These are phyloP conservation scores for Anagyrus pseudococci DNA, from an alignment of 2,888 invertebrate genomes.

Conservation along the genomic window DNA sequence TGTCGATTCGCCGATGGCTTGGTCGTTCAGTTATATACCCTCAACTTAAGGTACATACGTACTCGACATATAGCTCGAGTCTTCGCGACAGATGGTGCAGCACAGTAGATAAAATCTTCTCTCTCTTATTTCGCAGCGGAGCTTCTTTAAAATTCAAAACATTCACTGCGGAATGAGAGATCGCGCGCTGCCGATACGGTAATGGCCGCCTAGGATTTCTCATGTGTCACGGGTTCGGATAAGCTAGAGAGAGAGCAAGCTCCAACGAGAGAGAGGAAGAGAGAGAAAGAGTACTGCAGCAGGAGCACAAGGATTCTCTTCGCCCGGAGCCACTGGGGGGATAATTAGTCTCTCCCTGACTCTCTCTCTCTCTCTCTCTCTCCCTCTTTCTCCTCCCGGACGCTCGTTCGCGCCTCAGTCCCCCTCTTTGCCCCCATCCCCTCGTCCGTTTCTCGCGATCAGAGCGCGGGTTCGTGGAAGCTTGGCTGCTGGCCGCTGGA, in stretches of 20 bases:
- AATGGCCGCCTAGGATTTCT: constrained; percentile 46
- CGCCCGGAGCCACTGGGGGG: constrained; percentile 12
- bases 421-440: constrained; percentile 1
- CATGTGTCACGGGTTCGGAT: constrained; percentile 42
- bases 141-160: constrained; percentile 34
- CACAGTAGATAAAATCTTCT: too few species aligned
- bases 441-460: constrained; percentile 11
- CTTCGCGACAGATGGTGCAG: constrained; percentile 33
- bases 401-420: constrained; percentile 24
- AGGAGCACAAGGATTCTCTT: constrained; percentile 20
- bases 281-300: too few species aligned
- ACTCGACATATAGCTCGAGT: too few species aligned
- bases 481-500: constrained; percentile 8
- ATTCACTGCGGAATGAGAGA: constrained; percentile 39
- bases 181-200: constrained; percentile 42
- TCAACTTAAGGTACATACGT: too few species aligned
- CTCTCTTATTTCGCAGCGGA: constrained; percentile 22
- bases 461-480: constrained; percentile 22
- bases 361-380: too few species aligned
- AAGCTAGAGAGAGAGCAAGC: too few species aligned
- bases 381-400: too few species aligned
- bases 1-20: too few species aligned
- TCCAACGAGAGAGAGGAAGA: too few species aligned
- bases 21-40: too few species aligned
- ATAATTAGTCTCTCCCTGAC: constrained; percentile 35